These are phyloP conservation scores for Leucozona laternaria DNA, from an alignment of 2,888 invertebrate species.

Conservation along the genomic window DNA sequence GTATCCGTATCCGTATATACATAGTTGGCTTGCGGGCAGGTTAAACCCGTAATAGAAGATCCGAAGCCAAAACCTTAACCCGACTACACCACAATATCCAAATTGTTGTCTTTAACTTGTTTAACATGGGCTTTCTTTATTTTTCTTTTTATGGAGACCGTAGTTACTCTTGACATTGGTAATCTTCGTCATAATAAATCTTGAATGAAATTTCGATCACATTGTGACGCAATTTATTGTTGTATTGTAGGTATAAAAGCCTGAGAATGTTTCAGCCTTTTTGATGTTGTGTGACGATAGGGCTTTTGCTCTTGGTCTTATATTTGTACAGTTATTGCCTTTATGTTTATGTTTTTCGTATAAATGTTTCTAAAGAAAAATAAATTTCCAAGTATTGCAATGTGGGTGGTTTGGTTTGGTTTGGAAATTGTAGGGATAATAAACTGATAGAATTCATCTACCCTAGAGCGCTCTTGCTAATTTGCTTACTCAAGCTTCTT, in stretches of 20 bases:
- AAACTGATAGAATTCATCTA: conserved; percentile 44
- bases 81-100: conserved; percentile 43
- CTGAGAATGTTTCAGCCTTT: conserved; percentile 62
- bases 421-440: conserved; percentile 38
- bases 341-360: conserved; percentile 12
- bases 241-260: no score
- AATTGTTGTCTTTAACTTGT: conserved; percentile 73
- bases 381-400: conserved; percentile 33
- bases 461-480: conserved; percentile 43
- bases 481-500: conserved; percentile 55
- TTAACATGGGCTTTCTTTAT: conserved; percentile 51
- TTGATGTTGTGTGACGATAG: conserved; percentile 69
- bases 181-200: conserved; percentile 75
- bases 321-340: conserved; percentile 40
- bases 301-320: conserved; percentile 35
- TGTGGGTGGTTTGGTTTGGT: conserved; percentile 44
- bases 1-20: no score
- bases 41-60: background rate
- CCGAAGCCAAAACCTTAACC: background rate
- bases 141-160: conserved; percentile 47
- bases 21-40: conserved; percentile 48
- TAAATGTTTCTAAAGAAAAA: conserved; percentile 16
- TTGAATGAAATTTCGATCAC: conserved; percentile 72
- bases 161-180: conserved; percentile 72
- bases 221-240: conserved; percentile 68